These are phyloP conservation scores for Lysandra bellargus DNA, from an alignment of 2,888 invertebrate species.

Conservation along the genomic window DNA sequence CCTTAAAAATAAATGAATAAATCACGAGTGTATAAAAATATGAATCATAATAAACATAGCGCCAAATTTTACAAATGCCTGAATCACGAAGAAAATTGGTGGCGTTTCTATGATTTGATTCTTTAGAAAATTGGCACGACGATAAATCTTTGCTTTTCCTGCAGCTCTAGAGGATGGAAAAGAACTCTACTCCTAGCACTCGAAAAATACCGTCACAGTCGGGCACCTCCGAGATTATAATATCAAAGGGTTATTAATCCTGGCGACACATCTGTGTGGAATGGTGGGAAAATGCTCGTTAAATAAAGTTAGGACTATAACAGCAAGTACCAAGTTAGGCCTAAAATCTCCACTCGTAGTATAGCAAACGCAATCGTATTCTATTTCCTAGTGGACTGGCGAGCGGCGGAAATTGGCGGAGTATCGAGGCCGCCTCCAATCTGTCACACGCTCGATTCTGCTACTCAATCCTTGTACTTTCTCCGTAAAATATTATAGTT, in stretches of 20 bases:
- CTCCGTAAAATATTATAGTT: neutral
- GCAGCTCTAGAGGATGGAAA: too few species aligned
- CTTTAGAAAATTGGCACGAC: too few species aligned
- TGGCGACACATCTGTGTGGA: too few species aligned
- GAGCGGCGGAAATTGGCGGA: conserved; percentile 14
- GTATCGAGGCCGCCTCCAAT: conserved; percentile 13
- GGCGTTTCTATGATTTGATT: neutral
- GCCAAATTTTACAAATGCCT: neutral
- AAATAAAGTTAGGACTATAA: neutral
- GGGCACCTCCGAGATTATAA: too few species aligned
- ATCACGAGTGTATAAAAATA: neutral
- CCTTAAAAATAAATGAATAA: neutral
- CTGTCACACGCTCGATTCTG: conserved; percentile 4
- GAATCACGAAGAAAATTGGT: neutral
- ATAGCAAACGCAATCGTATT: neutral
- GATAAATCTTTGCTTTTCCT: too few species aligned
- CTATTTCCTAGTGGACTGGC: conserved; percentile 9
- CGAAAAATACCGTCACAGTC: too few species aligned
- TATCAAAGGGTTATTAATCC: too few species aligned
- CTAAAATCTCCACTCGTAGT: neutral
- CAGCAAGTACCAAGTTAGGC: neutral
- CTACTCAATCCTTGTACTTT: neutral
- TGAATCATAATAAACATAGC: neutral
- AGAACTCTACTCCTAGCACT: too few species aligned
- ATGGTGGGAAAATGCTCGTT: too few species aligned